Evolutionary conservation across 2,888 invertebrate genomes (phyloP).

Genomic region (Horisme vitalbata): DNA sequence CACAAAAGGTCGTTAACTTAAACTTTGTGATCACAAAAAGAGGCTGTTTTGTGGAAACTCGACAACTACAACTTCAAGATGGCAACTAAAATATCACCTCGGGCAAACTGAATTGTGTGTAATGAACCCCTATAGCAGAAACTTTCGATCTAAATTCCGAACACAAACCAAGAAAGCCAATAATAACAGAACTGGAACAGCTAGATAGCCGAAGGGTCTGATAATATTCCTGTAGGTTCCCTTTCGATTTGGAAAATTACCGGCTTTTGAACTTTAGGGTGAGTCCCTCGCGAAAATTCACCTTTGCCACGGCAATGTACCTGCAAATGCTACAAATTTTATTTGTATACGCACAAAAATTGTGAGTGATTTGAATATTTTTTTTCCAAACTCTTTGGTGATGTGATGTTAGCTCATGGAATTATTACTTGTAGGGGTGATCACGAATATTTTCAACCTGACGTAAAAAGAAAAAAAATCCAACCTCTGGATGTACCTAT

Average conservation of each 20-base stretch:
- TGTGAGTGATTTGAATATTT: too few relatives aligned
- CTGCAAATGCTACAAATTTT: too few relatives aligned
- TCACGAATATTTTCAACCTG: too few relatives aligned
- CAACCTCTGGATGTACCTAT: too few relatives aligned
- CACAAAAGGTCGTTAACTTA: slow-evolving; percentile 2
- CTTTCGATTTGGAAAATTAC: slow-evolving; percentile 3
- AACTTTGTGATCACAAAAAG: slow-evolving; percentile 13
- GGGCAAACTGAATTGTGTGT: slow-evolving; percentile 16
- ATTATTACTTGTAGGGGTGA: too few relatives aligned
- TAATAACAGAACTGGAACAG: slow-evolving; percentile 5
- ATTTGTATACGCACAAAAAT: too few relatives aligned
- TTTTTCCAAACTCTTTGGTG: too few relatives aligned
- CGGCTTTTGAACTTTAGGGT: not conserved
- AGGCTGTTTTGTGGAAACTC: slow-evolving; percentile 3
- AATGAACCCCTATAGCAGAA: slow-evolving; percentile 19
- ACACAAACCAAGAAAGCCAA: slow-evolving; percentile 18
- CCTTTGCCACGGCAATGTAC: too few relatives aligned
- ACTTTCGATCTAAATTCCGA: slow-evolving; percentile 21
- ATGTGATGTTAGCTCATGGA: too few relatives aligned
- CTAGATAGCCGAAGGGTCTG: not conserved
- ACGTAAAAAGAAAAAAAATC: too few relatives aligned
- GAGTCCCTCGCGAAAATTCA: not conserved
- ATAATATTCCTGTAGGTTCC: slow-evolving; percentile 2
- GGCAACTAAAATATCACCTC: slow-evolving; percentile 13
- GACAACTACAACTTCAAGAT: slow-evolving; percentile 3